Percentiles rank a stretch among this genome's conserved stretches.
Conservation (phyloP, 1,140 invertebrate species). For the Diabrotica undecimpunctata region DNA sequence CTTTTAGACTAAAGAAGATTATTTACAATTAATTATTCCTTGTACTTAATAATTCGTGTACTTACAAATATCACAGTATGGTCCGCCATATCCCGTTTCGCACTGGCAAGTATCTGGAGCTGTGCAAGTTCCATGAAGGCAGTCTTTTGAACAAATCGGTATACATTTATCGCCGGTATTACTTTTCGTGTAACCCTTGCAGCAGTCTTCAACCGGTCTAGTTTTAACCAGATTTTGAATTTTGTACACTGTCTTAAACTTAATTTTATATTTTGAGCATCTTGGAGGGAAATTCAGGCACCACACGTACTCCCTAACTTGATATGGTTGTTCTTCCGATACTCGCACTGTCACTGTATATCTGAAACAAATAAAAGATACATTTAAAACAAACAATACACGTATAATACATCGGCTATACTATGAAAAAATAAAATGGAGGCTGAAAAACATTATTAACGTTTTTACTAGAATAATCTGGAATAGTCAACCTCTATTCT, state of each 20-base stretch:
- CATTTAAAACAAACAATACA: no score
- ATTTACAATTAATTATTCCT: no score
- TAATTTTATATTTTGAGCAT: constrained; percentile 81
- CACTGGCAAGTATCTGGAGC: constrained; percentile 85
- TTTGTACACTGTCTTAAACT: constrained; percentile 67
- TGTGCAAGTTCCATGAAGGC: constrained; percentile 79
- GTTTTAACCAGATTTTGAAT: constrained; percentile 69
- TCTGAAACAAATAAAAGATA: constrained; percentile 49
- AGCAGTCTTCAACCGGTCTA: constrained; percentile 77
- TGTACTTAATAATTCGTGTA: constrained; percentile 37
- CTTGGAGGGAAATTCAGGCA: constrained; percentile 79
- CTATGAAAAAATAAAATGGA: no score
- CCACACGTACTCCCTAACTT: constrained; percentile 74
- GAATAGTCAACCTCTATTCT: no score
- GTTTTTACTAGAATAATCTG: no score
- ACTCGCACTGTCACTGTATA: constrained; percentile 69
- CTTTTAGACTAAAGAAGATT: no score
- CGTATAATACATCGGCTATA: no score
- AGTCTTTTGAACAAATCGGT: constrained; percentile 75
- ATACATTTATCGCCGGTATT: constrained; percentile 62
- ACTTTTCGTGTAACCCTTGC: constrained; percentile 71
- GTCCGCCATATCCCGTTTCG: constrained; percentile 81
- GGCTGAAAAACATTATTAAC: no score
- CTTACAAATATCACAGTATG: constrained; percentile 83
- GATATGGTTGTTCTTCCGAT: constrained; percentile 74